phyloP scores from a whole-genome alignment of 2,797 vertebrate species.

The Mastacembelus armatus region DNA sequence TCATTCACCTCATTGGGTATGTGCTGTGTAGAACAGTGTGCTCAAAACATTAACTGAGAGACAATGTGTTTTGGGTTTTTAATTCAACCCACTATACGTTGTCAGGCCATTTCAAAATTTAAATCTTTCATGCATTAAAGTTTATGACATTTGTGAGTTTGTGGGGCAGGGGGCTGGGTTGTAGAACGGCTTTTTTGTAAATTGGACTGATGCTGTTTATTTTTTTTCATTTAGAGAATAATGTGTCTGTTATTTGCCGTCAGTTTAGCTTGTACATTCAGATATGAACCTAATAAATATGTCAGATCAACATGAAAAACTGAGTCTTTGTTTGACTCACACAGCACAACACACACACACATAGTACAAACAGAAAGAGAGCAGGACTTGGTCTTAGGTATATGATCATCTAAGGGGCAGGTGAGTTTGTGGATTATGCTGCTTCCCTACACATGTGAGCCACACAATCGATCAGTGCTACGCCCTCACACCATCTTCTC shows the following conservation, averaged over 20 bases:
- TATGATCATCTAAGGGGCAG: conserved; percentile 69
- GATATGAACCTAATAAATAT: conserved; percentile 87
- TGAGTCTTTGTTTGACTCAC: conserved; percentile 43
- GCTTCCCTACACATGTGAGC: conserved; percentile 19
- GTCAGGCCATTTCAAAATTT: conserved; percentile 43
- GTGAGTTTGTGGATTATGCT: conserved; percentile 56
- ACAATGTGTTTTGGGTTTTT: conserved; percentile 35
- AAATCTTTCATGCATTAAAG: conserved; percentile 28
- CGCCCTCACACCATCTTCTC: conserved; percentile 12
- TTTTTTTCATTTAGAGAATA: conserved; percentile 76
- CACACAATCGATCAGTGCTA: conserved; percentile 5
- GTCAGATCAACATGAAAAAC: conserved; percentile 63
- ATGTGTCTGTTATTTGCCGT: conserved; percentile 87
- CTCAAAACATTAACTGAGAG: conserved; percentile 35
- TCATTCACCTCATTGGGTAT: conserved; percentile 54
- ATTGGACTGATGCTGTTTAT: conserved; percentile 85
- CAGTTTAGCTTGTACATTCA: conserved; percentile 88
- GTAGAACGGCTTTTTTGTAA: conserved; percentile 88
- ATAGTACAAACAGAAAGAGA: conserved; percentile 18
- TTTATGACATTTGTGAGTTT: conserved; percentile 31
- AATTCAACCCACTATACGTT: conserved; percentile 24
- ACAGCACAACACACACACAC: conserved; percentile 2
- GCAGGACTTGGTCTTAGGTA: conserved; percentile 20
- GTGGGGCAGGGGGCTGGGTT: conserved; percentile 43
- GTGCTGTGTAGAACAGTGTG: conserved; percentile 33